Base-by-base conservation (phyloP, 2,888 invertebrate genomes). In the Rhagium mordax region DNA sequence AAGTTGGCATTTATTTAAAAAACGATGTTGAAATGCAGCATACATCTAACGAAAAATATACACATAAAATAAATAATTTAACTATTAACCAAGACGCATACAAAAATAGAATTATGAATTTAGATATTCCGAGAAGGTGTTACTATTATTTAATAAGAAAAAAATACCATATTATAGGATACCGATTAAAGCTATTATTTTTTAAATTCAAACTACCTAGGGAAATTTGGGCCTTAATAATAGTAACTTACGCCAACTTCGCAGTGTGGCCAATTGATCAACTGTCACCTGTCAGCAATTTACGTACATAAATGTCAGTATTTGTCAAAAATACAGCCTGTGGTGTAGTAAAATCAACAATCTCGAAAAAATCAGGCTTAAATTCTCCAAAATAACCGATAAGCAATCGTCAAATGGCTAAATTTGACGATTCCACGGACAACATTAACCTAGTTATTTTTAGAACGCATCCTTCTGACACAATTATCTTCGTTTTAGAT, bases 401-500 rank as follows among this genome's bases (percentile, higher is more conserved):
- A 67, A 57, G 57, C 33, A 13, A 68, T 51, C 62, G 59, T 74
- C 76, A 76, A 79, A 80, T 79, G 76, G 79, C 65, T 71, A 65
- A 64, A 65, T 64, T 74, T 51, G 65, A 57, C 61, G 72, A 74
- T 70, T 64, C 55, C 67, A 60, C 48, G 53, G 13, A 5, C 20
- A 75, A 75, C 70, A 74, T 73, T 79, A 79, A 78, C 77, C 78
- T 75, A 76, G 79, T 80, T 82, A 82, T 82, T 82, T 81, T 79
- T 81, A 82, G 81, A 70, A 70, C 64, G 65, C 74, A 77, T 79
- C 64, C 66, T 75, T 71, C 74, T 79, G 72, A 77, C 74, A 72
- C 73, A 71, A 59, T 79, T 81, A 75, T 71, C 59, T 72, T 79
- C 80, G 74, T 78, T 87, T 89, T 80, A 94, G 94, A 90, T 94